Base-by-base conservation (phyloP, 2,888 invertebrate species). In the Eumacrocentrus americanus region DNA sequence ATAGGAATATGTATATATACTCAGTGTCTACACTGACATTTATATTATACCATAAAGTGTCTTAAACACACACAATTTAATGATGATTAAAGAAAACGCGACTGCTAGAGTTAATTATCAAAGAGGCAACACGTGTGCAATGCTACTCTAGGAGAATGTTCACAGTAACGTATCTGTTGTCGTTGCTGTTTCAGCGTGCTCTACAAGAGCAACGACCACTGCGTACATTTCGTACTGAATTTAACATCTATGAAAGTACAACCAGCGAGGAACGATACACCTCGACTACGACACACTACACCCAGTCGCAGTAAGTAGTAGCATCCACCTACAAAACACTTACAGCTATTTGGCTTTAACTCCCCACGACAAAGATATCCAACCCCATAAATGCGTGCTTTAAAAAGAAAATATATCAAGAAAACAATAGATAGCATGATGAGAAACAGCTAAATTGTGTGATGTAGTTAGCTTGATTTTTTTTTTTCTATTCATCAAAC, bases 141-240 rank as follows among this genome's bases (percentile, higher is more conserved):
- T n/a, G n/a, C n/a, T n/a, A n/a, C n/a, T n/a, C n/a, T 18, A 29
- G 58, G 38, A 67, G 47, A 46, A 76, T 75, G 75, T 54, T 76
- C 50, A 70, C 72, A 52, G 58, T 70, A 68, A 68, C 72, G 63
- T 75, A 75, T 69, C 63, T 75, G 35, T 51, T 75, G 58, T 75
- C 73, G 65, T 68, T 72, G 65, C 66, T 77, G 69, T 79, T 79
- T 63, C 79, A 80, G 80, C 80, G 78, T 61, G 77, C 72, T 69
- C 77, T 79, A 16, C 76, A 77, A 65, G 80, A 80, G 72, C 79
- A 79, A 70, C 87, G 87, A 69, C 88, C 89, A 62, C 86, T 89
- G 70, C 85, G 87, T 71, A 92, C 92, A 61, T 93, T 92, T 87
- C 88, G 92, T 71, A 91, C 91, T 64, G 92, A 92, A 81, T 91